Base-by-base conservation (phyloP, 2,888 invertebrate genomes). In the Drosophila helvetica region DNA sequence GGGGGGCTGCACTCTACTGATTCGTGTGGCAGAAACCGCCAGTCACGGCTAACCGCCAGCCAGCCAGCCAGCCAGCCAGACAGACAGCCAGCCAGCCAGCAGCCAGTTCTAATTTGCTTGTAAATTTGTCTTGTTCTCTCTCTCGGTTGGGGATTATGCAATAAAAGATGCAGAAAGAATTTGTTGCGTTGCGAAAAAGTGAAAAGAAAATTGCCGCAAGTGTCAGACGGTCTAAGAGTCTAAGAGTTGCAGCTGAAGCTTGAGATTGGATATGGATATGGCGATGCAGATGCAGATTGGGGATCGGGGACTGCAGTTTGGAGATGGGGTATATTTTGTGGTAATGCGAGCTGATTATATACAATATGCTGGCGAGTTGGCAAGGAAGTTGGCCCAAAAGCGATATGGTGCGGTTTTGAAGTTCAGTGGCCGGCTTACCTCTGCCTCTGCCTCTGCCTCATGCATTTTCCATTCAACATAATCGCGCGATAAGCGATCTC, bases 401-500 rank as follows among this genome's bases (percentile, higher is more conserved):
- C 66, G 55, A 52, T 48, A 61, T 58, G 52, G 43, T 2, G 38
- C 38, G 38, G 7, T 15, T 38, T 38, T 61, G 77, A 68, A 68
- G 85, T 87, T 86, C 80, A 86, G 73, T 86, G 80, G 66, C 72
- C 81, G 68, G 38, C 55, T 27, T 27, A 8, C 27, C 27, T 27
- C 22, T 25, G 25, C 25, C 1, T 8, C 25, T 27, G 27, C 8
- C 8, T 27, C 27, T 27, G 27, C 27, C 27, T 58, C 52, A 38
- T 45, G 51, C 71, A 57, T 86, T 76, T 76, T 67, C 74, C 73
- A 67, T 86, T 78, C 78, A 78, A 75, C 80, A 80, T 79, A 80
- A 84, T 83, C 83, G 88, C 61, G 64, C 86, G 88, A 84, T 84
- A 84, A 88, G 80, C 88, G 88, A 84, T 84, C 88, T 80, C 64